phyloP scores from a whole-genome alignment of 2,113 vertebrate genomes.

The Kobus ellipsiprymnus region DNA sequence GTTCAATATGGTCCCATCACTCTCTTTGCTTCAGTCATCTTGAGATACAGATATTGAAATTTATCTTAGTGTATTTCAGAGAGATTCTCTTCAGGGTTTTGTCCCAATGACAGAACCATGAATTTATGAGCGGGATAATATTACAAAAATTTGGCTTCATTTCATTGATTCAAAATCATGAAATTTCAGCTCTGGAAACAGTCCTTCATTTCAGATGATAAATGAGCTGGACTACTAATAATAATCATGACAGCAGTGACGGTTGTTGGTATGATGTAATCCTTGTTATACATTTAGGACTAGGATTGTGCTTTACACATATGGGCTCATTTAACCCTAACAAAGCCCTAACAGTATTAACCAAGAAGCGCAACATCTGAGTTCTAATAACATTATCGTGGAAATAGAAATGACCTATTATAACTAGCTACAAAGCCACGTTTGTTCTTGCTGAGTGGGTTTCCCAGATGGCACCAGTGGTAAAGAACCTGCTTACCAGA shows the following conservation, averaged over 20 bases:
- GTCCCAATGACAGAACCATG: not conserved
- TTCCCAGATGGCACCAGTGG: not conserved
- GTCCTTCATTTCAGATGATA: not conserved
- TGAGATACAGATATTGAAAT: not conserved
- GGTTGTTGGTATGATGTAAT: not conserved
- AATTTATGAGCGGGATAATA: not conserved
- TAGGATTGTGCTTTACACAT: not conserved
- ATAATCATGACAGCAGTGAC: not conserved
- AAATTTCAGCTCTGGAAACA: not conserved
- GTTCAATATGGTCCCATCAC: not conserved
- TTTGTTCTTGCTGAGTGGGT: not conserved
- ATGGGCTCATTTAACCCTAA: not conserved
- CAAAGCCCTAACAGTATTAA: not conserved
- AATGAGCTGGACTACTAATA: not conserved
- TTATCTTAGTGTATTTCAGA: not conserved
- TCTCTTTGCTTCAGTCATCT: not conserved
- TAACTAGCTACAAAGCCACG: not conserved
- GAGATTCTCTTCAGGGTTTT: not conserved
- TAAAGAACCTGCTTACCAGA: not conserved
- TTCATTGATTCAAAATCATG: not conserved
- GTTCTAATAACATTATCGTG: not conserved
- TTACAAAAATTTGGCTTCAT: not conserved
- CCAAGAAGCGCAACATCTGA: not conserved
- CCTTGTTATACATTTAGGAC: not conserved
- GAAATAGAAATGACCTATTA: not conserved